phyloP scores from a whole-genome alignment of 2,113 vertebrate genomes.

The Cichladusa arquata region DNA sequence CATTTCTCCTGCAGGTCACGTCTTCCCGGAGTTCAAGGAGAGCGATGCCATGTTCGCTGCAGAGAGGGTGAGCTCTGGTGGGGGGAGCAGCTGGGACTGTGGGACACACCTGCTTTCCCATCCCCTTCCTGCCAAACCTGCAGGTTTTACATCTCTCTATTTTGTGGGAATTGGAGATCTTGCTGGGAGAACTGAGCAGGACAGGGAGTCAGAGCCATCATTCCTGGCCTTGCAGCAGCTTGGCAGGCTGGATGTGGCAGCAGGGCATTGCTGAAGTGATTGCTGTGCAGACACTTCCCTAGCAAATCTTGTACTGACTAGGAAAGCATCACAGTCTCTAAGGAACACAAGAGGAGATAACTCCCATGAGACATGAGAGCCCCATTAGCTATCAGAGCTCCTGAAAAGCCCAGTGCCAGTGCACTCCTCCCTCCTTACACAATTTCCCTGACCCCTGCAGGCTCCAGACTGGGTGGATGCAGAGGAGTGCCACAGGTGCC shows the following conservation, averaged over 20 bases:
- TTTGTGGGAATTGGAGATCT: fast-evolving
- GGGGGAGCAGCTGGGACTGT: not conserved
- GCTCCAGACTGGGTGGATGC: constrained; percentile 98
- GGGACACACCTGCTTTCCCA: not conserved
- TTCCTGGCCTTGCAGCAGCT: not conserved
- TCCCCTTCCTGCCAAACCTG: not conserved
- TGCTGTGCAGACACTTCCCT: not conserved
- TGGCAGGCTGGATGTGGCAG: not conserved
- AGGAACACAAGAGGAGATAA: not conserved
- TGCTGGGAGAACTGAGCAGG: not conserved
- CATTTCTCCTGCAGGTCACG: constrained; percentile 77
- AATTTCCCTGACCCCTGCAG: constrained; percentile 54
- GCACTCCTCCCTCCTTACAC: fast-evolving
- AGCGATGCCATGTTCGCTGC: constrained; percentile 98
- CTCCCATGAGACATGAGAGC: fast-evolving
- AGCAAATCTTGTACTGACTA: not conserved
- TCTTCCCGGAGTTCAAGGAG: constrained; percentile 97
- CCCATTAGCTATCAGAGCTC: not conserved
- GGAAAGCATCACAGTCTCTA: not conserved
- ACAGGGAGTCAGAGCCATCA: not conserved
- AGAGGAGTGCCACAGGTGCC: constrained; percentile 95
- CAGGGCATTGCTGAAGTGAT: not conserved
- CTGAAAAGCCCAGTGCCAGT: not conserved
- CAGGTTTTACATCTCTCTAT: not conserved
- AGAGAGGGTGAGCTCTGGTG: constrained; percentile 82